phyloP scores from a whole-genome alignment of 2,888 invertebrate genomes.

The Drosophila emarginata region DNA sequence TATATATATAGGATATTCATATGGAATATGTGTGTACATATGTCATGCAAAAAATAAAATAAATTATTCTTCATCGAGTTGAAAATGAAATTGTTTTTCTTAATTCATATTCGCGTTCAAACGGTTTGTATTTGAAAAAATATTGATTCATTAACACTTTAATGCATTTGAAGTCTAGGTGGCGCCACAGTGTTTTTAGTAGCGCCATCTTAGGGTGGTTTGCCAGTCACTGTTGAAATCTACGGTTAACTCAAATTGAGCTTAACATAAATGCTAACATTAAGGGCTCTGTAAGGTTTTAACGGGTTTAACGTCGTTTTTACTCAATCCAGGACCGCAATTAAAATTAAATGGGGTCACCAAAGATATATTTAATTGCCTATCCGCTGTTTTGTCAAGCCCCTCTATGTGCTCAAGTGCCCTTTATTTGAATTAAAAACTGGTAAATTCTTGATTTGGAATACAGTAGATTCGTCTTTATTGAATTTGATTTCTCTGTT shows the following conservation, averaged over 20 bases:
- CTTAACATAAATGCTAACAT: no score
- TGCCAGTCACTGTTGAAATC: background rate
- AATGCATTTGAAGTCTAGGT: background rate
- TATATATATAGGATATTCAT: conserved; percentile 32
- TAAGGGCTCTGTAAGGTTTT: no score
- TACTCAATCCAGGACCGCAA: background rate
- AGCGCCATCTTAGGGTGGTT: background rate
- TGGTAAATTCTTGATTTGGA: conserved; percentile 41
- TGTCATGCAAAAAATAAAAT: conserved; percentile 31
- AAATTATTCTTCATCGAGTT: conserved; percentile 29
- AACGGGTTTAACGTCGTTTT: no score
- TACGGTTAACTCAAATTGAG: background rate
- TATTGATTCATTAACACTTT: no score
- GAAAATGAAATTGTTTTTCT: background rate
- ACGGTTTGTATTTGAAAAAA: no score
- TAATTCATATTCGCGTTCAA: background rate
- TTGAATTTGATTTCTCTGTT: conserved; percentile 75
- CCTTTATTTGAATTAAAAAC: background rate
- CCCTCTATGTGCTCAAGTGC: no score
- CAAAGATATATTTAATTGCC: no score
- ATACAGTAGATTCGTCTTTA: conserved; percentile 76
- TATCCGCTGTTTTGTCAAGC: no score
- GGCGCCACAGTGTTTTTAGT: background rate
- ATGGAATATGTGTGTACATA: conserved; percentile 21
- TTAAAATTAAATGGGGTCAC: background rate